Evolutionary conservation across 2,888 invertebrate genomes (phyloP).

Genomic region (Sarcophaga caerulescens): DNA sequence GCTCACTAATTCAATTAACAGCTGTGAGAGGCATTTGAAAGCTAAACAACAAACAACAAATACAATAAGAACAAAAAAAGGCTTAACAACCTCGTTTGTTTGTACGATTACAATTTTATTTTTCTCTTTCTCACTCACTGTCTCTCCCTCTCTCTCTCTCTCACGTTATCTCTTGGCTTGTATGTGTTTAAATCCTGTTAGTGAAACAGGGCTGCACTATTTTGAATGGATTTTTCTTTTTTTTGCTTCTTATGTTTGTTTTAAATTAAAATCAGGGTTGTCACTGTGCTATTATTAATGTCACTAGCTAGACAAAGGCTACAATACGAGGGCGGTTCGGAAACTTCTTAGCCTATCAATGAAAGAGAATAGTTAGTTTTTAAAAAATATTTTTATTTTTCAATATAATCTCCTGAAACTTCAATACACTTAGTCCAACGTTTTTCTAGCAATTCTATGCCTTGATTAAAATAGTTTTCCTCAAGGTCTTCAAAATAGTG

Average conservation of each 20-base stretch:
- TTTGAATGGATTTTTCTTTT: background rate
- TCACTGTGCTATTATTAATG: background rate
- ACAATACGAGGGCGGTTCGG: too few relatives aligned
- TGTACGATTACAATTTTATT: background rate
- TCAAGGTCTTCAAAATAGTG: too few relatives aligned
- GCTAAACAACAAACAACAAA: constrained; percentile 5
- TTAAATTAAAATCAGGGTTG: background rate
- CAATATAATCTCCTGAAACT: too few relatives aligned
- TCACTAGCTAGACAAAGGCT: background rate
- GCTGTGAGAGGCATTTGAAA: constrained; percentile 14
- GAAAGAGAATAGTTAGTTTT: too few relatives aligned
- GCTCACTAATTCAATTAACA: constrained; percentile 66
- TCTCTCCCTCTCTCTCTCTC: too few relatives aligned
- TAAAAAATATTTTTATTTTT: too few relatives aligned
- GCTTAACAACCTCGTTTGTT: background rate
- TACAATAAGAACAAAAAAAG: background rate
- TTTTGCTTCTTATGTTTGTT: background rate
- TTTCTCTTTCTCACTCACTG: too few relatives aligned
- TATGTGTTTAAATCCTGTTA: constrained; percentile 64
- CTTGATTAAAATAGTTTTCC: too few relatives aligned
- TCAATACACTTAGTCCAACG: too few relatives aligned
- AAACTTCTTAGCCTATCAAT: too few relatives aligned
- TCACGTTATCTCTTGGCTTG: background rate
- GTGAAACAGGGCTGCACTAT: constrained; percentile 30
- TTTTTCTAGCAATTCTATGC: too few relatives aligned